Percentiles rank a stretch among this genome's conserved stretches.
Conservation (phyloP, 2,888 invertebrate genomes). For the Altica lythri region DNA sequence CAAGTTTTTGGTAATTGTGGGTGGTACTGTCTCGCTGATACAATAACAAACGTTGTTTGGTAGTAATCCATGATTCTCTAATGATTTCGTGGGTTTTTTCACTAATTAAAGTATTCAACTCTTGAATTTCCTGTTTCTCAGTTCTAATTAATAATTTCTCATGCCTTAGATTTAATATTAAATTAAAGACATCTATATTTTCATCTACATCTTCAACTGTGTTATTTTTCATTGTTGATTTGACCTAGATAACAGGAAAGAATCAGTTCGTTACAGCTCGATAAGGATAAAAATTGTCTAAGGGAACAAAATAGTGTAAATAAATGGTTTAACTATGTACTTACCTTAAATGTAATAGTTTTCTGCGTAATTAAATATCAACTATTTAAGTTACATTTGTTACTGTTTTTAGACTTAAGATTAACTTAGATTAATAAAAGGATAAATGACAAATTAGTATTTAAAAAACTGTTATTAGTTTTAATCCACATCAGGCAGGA, state of each 20-base stretch:
- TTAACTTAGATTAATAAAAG: slow-evolving; percentile 12
- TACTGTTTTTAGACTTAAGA: slow-evolving; percentile 6
- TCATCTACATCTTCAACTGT: slow-evolving; percentile 44
- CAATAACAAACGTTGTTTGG: slow-evolving; percentile 80
- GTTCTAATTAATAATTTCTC: slow-evolving; percentile 87
- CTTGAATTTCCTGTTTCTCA: slow-evolving; percentile 80
- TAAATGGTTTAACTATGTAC: slow-evolving; percentile 9
- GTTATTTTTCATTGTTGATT: slow-evolving; percentile 44
- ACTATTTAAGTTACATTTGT: slow-evolving; percentile 15
- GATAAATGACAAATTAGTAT: slow-evolving; percentile 8
- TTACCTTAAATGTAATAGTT: slow-evolving; percentile 3
- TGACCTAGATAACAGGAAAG: slow-evolving; percentile 12
- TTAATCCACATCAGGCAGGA: slow-evolving; percentile 12
- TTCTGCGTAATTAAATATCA: slow-evolving; percentile 2
- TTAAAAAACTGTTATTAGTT: slow-evolving; percentile 20
- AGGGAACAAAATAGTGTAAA: slow-evolving; percentile 15
- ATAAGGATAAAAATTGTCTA: slow-evolving; percentile 5
- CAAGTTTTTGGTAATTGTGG: slow-evolving; percentile 72
- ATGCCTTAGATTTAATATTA: slow-evolving; percentile 73
- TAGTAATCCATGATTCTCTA: slow-evolving; percentile 85
- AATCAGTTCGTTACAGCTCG: slow-evolving; percentile 8
- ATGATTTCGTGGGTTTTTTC: slow-evolving; percentile 64
- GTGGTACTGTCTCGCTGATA: slow-evolving; percentile 76
- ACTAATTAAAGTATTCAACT: slow-evolving; percentile 71
- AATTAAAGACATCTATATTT: slow-evolving; percentile 56